Conservation (phyloP, 2,113 vertebrate species). For the Ardeotis arabs region DNA sequence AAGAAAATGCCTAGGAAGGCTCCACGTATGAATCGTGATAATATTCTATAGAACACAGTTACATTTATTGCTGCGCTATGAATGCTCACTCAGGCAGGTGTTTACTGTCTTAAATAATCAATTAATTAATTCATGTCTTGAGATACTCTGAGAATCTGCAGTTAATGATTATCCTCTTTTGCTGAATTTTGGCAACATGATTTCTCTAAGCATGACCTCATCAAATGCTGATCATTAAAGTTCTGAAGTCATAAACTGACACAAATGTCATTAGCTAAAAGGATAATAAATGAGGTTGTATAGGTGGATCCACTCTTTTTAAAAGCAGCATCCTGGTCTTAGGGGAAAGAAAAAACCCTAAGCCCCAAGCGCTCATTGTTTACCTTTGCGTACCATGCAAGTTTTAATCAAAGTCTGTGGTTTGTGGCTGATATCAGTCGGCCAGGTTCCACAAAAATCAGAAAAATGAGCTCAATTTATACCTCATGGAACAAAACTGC, state of each 20-base stretch:
- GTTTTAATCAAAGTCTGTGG: neutral
- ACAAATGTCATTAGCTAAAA: neutral
- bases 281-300: neutral
- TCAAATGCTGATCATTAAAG: neutral
- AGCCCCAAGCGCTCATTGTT: neutral
- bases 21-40: neutral
- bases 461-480: neutral
- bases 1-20: neutral
- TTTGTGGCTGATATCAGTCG: neutral
- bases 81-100: neutral
- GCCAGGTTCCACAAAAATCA: neutral
- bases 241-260: neutral
- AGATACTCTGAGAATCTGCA: neutral
- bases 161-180: neutral
- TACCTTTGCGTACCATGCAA: neutral
- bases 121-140: accelerated
- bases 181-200: neutral
- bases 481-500: neutral
- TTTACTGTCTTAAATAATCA: neutral
- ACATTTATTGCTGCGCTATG: neutral
- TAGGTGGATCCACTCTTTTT: neutral
- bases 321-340: neutral
- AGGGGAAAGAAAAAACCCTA: neutral
- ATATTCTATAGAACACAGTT: neutral
- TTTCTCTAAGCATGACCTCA: neutral